phyloP scores from a whole-genome alignment of 1,140 invertebrate species.

The Cepaea nemoralis region DNA sequence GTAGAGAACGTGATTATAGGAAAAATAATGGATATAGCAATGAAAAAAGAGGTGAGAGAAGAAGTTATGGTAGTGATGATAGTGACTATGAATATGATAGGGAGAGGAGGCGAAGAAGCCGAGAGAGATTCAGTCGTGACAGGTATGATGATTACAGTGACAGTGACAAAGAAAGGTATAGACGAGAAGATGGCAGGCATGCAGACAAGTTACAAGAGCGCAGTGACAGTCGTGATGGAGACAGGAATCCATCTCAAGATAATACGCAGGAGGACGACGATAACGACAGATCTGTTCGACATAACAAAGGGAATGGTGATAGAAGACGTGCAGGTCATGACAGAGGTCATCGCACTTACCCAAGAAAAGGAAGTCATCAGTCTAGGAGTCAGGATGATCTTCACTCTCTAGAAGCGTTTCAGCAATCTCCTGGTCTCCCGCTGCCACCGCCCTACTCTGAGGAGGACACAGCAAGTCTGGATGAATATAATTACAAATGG shows the following conservation, averaged over 20 bases:
- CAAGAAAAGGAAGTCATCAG: neutral
- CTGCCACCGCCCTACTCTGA: constrained; percentile 23
- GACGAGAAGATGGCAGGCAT: neutral
- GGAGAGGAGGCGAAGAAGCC: constrained; percentile 17
- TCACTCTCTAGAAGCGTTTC: neutral
- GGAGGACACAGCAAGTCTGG: neutral
- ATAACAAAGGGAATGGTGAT: neutral
- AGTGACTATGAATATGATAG: constrained; percentile 17
- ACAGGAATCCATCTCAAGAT: neutral
- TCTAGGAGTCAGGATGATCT: constrained; percentile 11
- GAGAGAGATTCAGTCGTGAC: constrained; percentile 8
- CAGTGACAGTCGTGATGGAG: constrained; percentile 15
- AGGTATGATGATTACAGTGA: constrained; percentile 4
- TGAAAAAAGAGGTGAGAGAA: constrained; percentile 9
- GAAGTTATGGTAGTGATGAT: constrained; percentile 23
- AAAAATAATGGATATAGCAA: constrained; percentile 9
- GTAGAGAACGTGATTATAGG: neutral
- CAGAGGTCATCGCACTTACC: neutral
- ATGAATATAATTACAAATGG: neutral
- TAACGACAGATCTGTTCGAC: neutral
- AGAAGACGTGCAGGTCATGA: neutral
- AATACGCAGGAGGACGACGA: neutral
- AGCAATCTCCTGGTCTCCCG: neutral
- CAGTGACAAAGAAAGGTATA: neutral
- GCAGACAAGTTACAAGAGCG: neutral